Evolutionary conservation across 2,888 invertebrate species (phyloP), one percentile per base, ranked within the genome.

Genomic region (Hyposoter dolosus): DNA sequence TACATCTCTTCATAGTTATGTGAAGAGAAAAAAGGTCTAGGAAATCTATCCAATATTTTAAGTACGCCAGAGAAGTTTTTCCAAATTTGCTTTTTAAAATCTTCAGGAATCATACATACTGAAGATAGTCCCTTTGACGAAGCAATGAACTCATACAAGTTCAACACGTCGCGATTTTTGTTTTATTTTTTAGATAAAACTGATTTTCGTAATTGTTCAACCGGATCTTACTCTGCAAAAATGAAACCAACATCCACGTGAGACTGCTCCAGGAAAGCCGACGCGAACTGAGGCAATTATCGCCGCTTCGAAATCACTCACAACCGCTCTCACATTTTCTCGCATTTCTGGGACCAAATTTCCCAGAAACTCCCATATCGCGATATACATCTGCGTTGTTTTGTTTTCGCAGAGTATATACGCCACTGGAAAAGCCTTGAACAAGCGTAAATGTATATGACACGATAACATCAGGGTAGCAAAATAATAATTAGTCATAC

Each of bases 321-420:
- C 45, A 15, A 78, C 68, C 32, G 7, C 35, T 28, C 19, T 53
- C 15, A 78, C 12, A 68, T 40, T 68, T 53, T 15, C 43, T 40
- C 63, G 77, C 40, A 78, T n/a, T 9, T 40, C 68, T 5, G 77
- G 68, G 3, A 43, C 53, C 17, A 79, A 71, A 43, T 79, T 17
- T 69, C n/a, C 15, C 17, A 69, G 43, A 28, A 69, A 79, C 19
- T 60, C n/a, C 79, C 79, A 79, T 69, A 79, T 69, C 40, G 79
- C 69, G 5, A 69, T 15, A n/a, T 79, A 79, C 60, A 69, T 60
- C 28, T 50, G 53, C 17, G 69, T 79, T 12, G 79, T 79, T 43
- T 79, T 79, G 5, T 12, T 45, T 50, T 35, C 17, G 60, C 79
- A 79, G 17, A 79, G 23, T 9, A 60, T 60, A 45, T 28, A 79